Percentiles rank a stretch among this genome's conserved stretches.
These are phyloP conservation scores for Triplophysa siluroides DNA, from an alignment of 2,113 vertebrate genomes.

Conservation along the genomic window DNA sequence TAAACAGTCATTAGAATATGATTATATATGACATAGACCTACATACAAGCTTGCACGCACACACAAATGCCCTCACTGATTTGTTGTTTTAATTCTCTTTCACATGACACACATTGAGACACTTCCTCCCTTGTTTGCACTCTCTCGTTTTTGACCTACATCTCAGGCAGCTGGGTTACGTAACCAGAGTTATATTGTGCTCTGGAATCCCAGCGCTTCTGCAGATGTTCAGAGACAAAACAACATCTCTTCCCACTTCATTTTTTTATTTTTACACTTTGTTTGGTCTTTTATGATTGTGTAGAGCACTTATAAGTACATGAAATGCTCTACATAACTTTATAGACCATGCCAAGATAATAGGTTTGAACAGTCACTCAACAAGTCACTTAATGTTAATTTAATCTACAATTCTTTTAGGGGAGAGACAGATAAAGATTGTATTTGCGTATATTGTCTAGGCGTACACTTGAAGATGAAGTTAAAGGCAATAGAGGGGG, in stretches of 20 bases:
- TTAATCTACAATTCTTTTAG: too few species aligned
- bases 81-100: constrained; percentile 10
- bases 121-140: constrained; percentile 58
- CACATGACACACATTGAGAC: constrained; percentile 52
- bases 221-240: constrained; percentile 30
- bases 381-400: too few species aligned
- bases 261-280: neutral
- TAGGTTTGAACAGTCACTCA: too few species aligned
- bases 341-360: too few species aligned
- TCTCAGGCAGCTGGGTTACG: constrained; percentile 70
- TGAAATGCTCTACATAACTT: too few species aligned
- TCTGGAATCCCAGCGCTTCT: constrained; percentile 58
- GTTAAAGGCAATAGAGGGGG: too few species aligned
- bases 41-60: neutral
- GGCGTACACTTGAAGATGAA: too few species aligned
- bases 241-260: constrained; percentile 20
- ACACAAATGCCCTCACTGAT: neutral
- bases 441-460: too few species aligned
- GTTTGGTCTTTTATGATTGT: neutral
- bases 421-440: too few species aligned
- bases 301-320: too few species aligned
- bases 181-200: constrained; percentile 68
- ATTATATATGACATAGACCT: neutral
- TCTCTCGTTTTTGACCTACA: constrained; percentile 72
- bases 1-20: neutral